Evolutionary conservation across 2,113 vertebrate genomes (phyloP).

Genomic region (Spermophilus dauricus): DNA sequence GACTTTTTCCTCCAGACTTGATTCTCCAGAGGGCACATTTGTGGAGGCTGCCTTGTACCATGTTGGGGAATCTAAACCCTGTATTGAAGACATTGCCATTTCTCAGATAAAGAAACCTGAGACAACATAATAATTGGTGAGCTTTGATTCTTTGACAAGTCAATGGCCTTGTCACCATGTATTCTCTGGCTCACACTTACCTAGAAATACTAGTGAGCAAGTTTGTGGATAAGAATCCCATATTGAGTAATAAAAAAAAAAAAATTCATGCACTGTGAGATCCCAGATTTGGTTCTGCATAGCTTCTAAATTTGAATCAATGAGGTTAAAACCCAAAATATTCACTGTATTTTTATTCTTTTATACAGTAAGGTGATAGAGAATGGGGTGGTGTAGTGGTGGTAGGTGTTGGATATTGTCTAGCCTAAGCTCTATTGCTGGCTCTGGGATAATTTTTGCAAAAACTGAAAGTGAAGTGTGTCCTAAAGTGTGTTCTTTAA

Average conservation of each 20-base stretch:
- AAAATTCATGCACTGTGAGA: background rate
- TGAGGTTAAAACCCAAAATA: background rate
- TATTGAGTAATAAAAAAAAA: background rate
- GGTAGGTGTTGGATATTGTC: background rate
- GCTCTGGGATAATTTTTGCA: background rate
- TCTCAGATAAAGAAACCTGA: background rate
- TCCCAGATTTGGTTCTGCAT: background rate
- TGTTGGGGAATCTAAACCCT: background rate
- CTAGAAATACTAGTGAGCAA: background rate
- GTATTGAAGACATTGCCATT: background rate
- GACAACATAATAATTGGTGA: background rate
- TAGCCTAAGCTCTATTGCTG: background rate
- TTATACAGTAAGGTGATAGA: background rate
- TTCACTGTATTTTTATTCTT: background rate
- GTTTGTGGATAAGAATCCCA: background rate
- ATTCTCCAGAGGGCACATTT: background rate
- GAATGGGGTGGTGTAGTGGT: no score
- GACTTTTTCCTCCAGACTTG: background rate
- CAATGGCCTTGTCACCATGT: background rate
- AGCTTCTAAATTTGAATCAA: constrained; percentile 11
- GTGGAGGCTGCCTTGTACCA: background rate
- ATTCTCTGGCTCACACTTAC: background rate
- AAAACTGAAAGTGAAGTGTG: background rate
- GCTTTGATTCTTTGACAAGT: background rate
- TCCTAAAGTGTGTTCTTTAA: background rate